phyloP scores from a whole-genome alignment of 2,113 vertebrate genomes.

The Sitta europaea region DNA sequence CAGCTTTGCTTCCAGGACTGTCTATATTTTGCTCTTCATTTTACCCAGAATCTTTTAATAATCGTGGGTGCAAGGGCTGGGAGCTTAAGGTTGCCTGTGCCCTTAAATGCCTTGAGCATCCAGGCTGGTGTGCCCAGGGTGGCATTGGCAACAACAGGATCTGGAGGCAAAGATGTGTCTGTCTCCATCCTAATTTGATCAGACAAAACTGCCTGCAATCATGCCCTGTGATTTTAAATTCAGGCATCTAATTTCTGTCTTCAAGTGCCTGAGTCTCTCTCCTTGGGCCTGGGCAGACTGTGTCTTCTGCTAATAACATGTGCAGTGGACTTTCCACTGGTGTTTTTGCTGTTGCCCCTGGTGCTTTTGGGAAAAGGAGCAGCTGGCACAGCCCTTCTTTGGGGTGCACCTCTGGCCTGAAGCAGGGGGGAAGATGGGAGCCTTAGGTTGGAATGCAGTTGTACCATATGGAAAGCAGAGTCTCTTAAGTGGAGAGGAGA shows the following conservation, averaged over 20 bases:
- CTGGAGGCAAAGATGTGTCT: not conserved
- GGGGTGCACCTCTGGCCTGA: not conserved
- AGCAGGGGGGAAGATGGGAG: not conserved
- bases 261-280: not conserved
- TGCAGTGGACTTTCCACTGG: not conserved
- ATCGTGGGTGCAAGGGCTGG: not conserved
- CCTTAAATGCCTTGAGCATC: not conserved
- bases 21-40: not conserved
- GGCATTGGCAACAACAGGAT: not conserved
- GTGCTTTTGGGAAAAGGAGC: not conserved
- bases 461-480: not conserved
- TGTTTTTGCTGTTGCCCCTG: not conserved
- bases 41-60: not conserved
- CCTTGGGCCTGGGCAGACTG: not conserved
- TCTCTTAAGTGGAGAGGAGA: not conserved
- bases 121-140: not conserved
- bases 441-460: not conserved
- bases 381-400: not conserved
- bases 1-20: not conserved
- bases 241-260: not conserved
- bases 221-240: not conserved
- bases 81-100: not conserved
- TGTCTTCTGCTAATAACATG: not conserved
- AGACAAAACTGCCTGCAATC: not conserved
- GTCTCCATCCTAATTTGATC: not conserved